phyloP scores from a whole-genome alignment of 1,140 invertebrate species.

The Eupristina koningsbergeri region DNA sequence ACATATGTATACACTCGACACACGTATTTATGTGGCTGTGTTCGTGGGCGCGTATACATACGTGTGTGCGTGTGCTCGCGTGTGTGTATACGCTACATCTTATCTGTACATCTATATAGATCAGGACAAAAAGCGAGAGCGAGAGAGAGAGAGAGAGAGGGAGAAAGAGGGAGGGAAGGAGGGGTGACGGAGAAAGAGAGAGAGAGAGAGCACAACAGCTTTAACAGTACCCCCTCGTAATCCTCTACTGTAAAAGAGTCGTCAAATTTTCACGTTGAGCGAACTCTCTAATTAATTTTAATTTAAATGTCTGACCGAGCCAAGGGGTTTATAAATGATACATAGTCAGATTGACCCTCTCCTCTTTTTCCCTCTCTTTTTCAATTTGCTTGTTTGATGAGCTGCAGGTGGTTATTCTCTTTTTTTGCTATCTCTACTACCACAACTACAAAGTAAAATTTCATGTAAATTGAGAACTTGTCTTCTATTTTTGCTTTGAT shows the following conservation, averaged over 20 bases:
- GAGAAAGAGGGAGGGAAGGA: neutral
- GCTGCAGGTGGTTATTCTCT: conserved; percentile 34
- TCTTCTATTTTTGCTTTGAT: conserved; percentile 11
- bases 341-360: neutral
- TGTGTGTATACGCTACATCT: neutral
- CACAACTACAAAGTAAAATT: conserved; percentile 3
- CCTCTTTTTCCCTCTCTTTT: conserved; percentile 14
- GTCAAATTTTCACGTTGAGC: conserved; percentile 1
- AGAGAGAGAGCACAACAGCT: neutral
- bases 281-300: conserved; percentile 28
- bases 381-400: conserved; percentile 34
- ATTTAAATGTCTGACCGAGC: conserved; percentile 17
- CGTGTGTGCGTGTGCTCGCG: neutral
- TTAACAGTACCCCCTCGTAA: neutral
- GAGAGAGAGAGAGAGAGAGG: neutral
- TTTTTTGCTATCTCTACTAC: neutral
- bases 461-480: conserved; percentile 33
- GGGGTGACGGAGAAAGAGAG: neutral
- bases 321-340: neutral
- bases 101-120: neutral
- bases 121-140: too few species aligned
- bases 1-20: too few species aligned
- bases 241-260: neutral
- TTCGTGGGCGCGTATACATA: too few species aligned
- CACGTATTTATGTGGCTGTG: too few species aligned